Percentiles rank a stretch among this genome's conserved stretches.
These are phyloP conservation scores for Pteropus rufus DNA, from an alignment of 2,797 vertebrate genomes.

Conservation along the genomic window DNA sequence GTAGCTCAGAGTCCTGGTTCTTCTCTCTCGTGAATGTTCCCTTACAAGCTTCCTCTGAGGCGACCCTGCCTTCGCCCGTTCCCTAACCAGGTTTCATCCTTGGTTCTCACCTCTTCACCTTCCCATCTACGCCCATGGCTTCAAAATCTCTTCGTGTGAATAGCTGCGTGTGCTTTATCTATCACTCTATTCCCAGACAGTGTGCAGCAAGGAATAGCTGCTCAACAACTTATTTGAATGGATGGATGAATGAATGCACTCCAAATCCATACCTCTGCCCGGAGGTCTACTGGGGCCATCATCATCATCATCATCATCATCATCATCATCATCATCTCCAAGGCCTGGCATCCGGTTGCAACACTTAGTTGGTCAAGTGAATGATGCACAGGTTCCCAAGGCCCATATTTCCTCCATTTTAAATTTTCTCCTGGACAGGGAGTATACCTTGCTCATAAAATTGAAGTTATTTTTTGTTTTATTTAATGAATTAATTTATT, in stretches of 20 bases:
- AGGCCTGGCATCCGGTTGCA: not conserved
- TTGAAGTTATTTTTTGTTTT: not conserved
- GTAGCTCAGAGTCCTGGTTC: not conserved
- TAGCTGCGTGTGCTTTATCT: not conserved
- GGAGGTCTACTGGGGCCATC: not conserved
- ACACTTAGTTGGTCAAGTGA: not conserved
- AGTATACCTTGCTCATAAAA: not conserved
- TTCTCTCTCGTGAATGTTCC: not conserved
- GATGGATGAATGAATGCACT: not conserved
- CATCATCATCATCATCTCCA: not conserved
- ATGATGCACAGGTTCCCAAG: not conserved
- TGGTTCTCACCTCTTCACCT: not conserved
- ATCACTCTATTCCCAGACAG: not conserved
- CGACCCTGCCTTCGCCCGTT: not conserved
- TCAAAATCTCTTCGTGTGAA: not conserved
- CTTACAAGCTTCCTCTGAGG: not conserved
- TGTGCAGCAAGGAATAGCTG: not conserved
- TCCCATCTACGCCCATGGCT: not conserved
- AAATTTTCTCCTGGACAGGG: not conserved
- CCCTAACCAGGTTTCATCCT: not conserved
- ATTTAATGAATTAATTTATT: too few species aligned
- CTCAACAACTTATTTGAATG: not conserved
- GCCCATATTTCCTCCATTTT: not conserved
- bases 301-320: not conserved
- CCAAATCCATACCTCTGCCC: not conserved